Conservation (phyloP, 2,888 invertebrate genomes). For the Drosophila yooni region DNA sequence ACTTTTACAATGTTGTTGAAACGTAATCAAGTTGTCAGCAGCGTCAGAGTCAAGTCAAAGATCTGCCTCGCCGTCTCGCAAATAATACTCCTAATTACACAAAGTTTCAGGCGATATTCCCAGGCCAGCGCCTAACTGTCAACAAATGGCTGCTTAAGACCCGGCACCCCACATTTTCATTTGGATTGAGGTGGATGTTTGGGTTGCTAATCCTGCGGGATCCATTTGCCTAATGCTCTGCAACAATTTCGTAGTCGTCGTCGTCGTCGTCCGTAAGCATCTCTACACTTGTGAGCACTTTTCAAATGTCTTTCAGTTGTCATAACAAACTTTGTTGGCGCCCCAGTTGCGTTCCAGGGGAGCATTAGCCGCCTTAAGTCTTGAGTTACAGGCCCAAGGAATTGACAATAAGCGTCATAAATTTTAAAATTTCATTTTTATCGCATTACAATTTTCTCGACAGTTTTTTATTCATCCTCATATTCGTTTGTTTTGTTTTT, state of each 20-base stretch:
- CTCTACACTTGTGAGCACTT: slow-evolving; percentile 33
- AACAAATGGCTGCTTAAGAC: slow-evolving; percentile 59
- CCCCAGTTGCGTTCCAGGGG: slow-evolving; percentile 11
- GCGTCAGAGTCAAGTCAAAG: slow-evolving; percentile 17
- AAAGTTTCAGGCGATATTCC: slow-evolving; percentile 65
- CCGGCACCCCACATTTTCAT: slow-evolving; percentile 23
- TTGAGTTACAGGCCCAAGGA: slow-evolving; percentile 57
- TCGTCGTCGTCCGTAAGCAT: slow-evolving; percentile 8
- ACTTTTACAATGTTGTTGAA: slow-evolving; percentile 81
- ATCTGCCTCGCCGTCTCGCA: slow-evolving; percentile 42
- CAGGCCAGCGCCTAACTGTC: slow-evolving; percentile 62
- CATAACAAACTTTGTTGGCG: slow-evolving; percentile 66
- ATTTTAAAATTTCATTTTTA: slow-evolving; percentile 79
- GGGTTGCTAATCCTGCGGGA: slow-evolving; percentile 68
- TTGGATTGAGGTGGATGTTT: slow-evolving; percentile 1
- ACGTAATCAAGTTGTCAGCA: slow-evolving; percentile 78
- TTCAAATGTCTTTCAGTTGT: slow-evolving; percentile 78
- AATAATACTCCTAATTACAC: slow-evolving; percentile 73
- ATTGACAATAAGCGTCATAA: slow-evolving; percentile 77
- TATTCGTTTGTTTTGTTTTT: slow-evolving; percentile 31
- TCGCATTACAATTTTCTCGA: slow-evolving; percentile 76
- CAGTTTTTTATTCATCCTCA: slow-evolving; percentile 29
- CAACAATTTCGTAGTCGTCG: slow-evolving; percentile 54
- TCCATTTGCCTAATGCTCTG: slow-evolving; percentile 77
- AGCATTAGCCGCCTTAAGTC: slow-evolving; percentile 63